Evolutionary conservation across 1,140 invertebrate species (phyloP), one percentile per base, ranked within the genome.

Genomic region (Aporrectodea caliginosa): DNA sequence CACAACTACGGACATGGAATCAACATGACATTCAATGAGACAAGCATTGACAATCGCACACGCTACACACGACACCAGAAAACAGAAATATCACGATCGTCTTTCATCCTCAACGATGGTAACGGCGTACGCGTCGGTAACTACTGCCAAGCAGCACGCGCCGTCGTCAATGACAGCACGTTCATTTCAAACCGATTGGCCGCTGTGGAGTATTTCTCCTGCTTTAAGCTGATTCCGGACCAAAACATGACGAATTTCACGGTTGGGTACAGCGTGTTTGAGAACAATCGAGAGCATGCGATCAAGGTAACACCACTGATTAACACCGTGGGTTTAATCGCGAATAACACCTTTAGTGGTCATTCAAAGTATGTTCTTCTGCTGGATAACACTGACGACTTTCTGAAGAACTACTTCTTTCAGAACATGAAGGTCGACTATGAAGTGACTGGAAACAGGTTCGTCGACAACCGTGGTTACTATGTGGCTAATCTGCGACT

Each of bases 401-500:
- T 90, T 22, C 80, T 89, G 27, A 82, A 87, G 43, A 89, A 89
- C 79, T 82, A 87, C 34, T 85, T 86, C 83, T 89, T 89, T 83
- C 83, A 85, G 35, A 80, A 84, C 16, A 84, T 86, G 80, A 79
- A 80, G 73, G 88, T 89, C 43, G 81, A 82, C 58, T 87, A 98
- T 70, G 81, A 92, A 16, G 93, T 99, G 74, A 92, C 93, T 84
- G 92, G 96, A 84, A 99, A 98, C 68, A 92, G 93, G 84, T 98
- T 99, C 86, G 91, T 92, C 78, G 90, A 92, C 16, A 99, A 98
- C 86, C 90, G 90, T 43, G 97, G 97, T 0, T 89, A 92, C 0
- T 98, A 94, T 88, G 94, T 96, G 0, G 93, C 93, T 0, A 95
- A 93, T 84, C 87, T 98, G 2, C 94, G 94, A 0, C 87, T 98